Evolutionary conservation across 1,140 invertebrate species (phyloP), one percentile per base, ranked within the genome.

Genomic region (Drosophila seguyi): DNA sequence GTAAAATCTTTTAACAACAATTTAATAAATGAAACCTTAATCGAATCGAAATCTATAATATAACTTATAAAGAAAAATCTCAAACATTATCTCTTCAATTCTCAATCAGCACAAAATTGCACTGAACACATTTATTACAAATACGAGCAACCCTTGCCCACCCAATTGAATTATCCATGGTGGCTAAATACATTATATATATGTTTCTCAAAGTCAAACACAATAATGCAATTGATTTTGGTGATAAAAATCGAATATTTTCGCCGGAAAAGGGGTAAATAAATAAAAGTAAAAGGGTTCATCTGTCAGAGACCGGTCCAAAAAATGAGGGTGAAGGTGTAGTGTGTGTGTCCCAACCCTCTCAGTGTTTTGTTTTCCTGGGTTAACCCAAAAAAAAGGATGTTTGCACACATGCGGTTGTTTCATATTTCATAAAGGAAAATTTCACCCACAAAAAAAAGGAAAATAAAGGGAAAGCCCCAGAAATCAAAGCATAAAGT

Each of bases 331-430:
- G 52, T 41, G 47, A 45, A 72, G 66, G 58, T 66, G 55, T 74
- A 14, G 36, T 42, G 48, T 53, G 20, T 52, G 44, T 25, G 47
- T 39, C 39, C 42, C 42, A 47, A 60, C 55, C 60, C 60, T 31
- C 31, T 11, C 29, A 52, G n/a, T 55, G 65, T 63, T 42, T 59
- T 41, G 55, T 42, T 67, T 57, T 38, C 34, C 68, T n/a, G 42
- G 74, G 62, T 31, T 60, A 57, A 61, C 80, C 79, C 58, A 57
- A 45, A 63, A 71, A 67, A 76, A 79, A 73, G n/a, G n/a, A n/a
- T 91, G 75, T 91, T 88, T 91, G 82, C 88, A 88, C 88, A 91
- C 78, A 88, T 91, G 87, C 81, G 87, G 88, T 91, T 78, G 84
- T 78, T 88, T 91, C 83, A 91, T 91, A 91, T 91, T 91, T 91